Percentiles rank a stretch among this genome's conserved stretches.
These are phyloP conservation scores for Temnothorax curvispinosus DNA, from an alignment of 1,140 invertebrate species.

Conservation along the genomic window DNA sequence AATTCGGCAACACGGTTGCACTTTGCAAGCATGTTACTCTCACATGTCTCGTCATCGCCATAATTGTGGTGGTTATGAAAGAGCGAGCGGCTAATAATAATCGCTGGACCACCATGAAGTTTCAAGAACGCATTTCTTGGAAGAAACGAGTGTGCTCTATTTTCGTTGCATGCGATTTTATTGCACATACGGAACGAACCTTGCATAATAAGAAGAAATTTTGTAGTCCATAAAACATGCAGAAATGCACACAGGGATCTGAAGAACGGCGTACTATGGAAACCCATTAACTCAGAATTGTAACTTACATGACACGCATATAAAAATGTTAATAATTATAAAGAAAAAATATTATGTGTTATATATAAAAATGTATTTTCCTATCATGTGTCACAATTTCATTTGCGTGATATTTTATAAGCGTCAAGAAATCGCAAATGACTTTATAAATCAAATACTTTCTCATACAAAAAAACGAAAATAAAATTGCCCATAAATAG, in stretches of 20 bases:
- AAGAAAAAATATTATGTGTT: background rate
- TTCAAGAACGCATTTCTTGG: conserved; percentile 14
- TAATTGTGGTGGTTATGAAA: conserved; percentile 30
- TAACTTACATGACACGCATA: background rate
- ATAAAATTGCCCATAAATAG: conserved; percentile 25
- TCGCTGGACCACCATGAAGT: conserved; percentile 32
- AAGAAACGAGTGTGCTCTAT: conserved; percentile 26
- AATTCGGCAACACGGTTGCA: conserved; percentile 16
- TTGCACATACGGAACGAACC: conserved; percentile 12
- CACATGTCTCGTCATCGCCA: background rate
- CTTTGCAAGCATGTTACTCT: background rate
- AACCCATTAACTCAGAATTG: background rate
- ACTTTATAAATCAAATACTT: background rate
- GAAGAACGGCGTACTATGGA: background rate
- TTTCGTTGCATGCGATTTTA: conserved; percentile 30
- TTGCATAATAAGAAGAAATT: conserved; percentile 34
- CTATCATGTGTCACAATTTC: background rate
- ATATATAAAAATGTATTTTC: background rate
- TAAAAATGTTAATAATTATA: background rate
- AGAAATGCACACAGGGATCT: background rate
- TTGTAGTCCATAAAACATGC: conserved; percentile 30
- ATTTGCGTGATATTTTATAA: background rate
- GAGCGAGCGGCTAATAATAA: conserved; percentile 47
- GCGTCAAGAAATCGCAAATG: background rate
- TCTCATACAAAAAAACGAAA: background rate